A percentile compares a stretch with the other conserved stretches of the same genome.
phyloP scores from a whole-genome alignment of 1,140 invertebrate species.

The Microplitis demolitor region DNA sequence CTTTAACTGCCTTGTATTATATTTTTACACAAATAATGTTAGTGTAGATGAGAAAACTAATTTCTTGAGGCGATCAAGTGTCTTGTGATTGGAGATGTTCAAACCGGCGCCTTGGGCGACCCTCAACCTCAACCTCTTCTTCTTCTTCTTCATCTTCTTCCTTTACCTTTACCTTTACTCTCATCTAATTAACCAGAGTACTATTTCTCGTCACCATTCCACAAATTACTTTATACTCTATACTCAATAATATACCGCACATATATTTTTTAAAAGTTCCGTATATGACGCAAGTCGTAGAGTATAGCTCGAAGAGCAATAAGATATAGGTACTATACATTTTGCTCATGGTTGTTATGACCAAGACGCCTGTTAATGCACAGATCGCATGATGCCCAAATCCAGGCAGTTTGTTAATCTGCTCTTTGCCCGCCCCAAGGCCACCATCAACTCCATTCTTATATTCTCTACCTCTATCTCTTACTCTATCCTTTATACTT shows the following conservation, averaged over 20 bases:
- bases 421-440: conserved; percentile 19
- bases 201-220: not conserved
- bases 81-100: conserved; percentile 11
- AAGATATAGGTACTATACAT: not conserved
- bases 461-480: not conserved
- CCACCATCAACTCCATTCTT: not conserved
- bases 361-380: conserved; percentile 21
- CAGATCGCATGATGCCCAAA: conserved; percentile 31
- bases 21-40: no score
- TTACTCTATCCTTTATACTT: not conserved
- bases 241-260: no score
- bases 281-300: conserved; percentile 4
- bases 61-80: conserved; percentile 16
- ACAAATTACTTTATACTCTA: no score
- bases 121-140: not conserved
- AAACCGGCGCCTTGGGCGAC: conserved; percentile 16
- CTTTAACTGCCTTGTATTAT: no score
- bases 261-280: not conserved
- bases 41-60: not conserved
- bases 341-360: not conserved
- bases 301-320: not conserved
- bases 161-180: no score
- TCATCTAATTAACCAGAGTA: conserved; percentile 7
- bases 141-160: no score
- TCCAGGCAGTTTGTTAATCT: conserved; percentile 14